phyloP scores from a whole-genome alignment of 2,888 invertebrate genomes.

The Agelastica alni region DNA sequence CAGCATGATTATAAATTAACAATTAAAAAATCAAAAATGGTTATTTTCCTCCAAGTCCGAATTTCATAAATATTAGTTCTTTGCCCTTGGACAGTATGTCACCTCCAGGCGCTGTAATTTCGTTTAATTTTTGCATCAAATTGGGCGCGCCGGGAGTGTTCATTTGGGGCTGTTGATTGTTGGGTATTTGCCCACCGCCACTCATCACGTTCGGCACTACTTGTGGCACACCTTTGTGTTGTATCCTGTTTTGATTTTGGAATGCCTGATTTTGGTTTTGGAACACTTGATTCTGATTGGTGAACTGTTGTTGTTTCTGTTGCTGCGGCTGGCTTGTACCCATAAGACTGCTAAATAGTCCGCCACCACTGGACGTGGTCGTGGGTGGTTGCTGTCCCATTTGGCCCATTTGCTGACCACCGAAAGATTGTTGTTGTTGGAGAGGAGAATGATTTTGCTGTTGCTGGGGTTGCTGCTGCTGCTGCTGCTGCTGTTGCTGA shows the following conservation, averaged over 20 bases:
- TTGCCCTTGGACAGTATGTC: slow-evolving; percentile 91
- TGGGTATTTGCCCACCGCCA: slow-evolving; percentile 36
- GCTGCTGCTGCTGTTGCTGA: slow-evolving; percentile 47
- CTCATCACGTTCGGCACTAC: slow-evolving; percentile 56
- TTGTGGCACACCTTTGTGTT: slow-evolving; percentile 61
- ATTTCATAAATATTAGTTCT: slow-evolving; percentile 93
- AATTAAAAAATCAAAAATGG: slow-evolving; percentile 39
- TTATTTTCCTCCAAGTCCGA: slow-evolving; percentile 76
- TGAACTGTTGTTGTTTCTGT: slow-evolving; percentile 44
- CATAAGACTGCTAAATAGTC: slow-evolving; percentile 42
- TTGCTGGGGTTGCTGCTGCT: slow-evolving; percentile 48
- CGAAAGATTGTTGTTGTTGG: slow-evolving; percentile 41
- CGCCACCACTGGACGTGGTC: slow-evolving; percentile 32
- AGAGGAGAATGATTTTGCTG: slow-evolving; percentile 44
- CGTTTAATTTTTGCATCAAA: slow-evolving; percentile 87
- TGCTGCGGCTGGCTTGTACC: slow-evolving; percentile 26
- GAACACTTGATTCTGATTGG: slow-evolving; percentile 39
- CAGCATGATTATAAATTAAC: slow-evolving; percentile 34
- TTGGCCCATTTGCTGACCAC: slow-evolving; percentile 28
- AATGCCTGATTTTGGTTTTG: slow-evolving; percentile 41
- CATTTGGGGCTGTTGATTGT: slow-evolving; percentile 50
- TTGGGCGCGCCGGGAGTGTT: slow-evolving; percentile 64
- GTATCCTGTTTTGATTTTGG: slow-evolving; percentile 42
- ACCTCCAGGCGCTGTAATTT: slow-evolving; percentile 87
- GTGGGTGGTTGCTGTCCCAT: slow-evolving; percentile 40